phyloP scores from a whole-genome alignment of 2,113 vertebrate genomes.

The Plecotus auritus region DNA sequence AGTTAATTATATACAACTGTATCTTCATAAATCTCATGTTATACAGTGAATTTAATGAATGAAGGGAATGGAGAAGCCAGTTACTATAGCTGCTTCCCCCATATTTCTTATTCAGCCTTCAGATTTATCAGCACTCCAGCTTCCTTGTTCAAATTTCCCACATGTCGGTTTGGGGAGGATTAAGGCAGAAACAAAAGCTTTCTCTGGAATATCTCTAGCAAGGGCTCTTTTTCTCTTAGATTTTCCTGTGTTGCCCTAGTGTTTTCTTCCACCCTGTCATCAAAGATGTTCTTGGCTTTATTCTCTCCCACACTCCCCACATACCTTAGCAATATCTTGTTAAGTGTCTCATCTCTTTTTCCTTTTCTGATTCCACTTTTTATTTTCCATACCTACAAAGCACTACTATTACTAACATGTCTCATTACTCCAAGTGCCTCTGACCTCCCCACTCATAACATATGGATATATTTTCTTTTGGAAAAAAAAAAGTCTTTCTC shows the following conservation, averaged over 20 bases:
- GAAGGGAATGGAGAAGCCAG: background rate
- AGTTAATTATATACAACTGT: background rate
- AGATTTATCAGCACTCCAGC: background rate
- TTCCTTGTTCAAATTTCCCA: background rate
- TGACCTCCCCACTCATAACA: background rate
- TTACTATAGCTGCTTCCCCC: background rate
- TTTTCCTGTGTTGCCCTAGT: background rate
- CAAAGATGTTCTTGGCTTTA: background rate
- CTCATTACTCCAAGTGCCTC: background rate
- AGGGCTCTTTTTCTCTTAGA: background rate
- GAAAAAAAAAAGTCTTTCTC: background rate
- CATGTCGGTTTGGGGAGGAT: background rate
- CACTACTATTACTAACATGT: background rate
- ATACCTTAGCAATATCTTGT: background rate
- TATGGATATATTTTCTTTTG: background rate
- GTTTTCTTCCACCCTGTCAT: background rate
- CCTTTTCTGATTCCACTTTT: background rate
- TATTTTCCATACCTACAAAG: background rate
- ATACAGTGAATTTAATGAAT: background rate
- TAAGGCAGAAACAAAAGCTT: background rate
- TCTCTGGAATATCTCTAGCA: background rate
- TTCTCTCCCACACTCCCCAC: background rate
- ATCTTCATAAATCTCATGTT: background rate
- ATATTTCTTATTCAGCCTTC: background rate
- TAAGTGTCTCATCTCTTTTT: background rate